Evolutionary conservation across 2,888 invertebrate genomes (phyloP).

Genomic region (Amphipoea oculea): DNA sequence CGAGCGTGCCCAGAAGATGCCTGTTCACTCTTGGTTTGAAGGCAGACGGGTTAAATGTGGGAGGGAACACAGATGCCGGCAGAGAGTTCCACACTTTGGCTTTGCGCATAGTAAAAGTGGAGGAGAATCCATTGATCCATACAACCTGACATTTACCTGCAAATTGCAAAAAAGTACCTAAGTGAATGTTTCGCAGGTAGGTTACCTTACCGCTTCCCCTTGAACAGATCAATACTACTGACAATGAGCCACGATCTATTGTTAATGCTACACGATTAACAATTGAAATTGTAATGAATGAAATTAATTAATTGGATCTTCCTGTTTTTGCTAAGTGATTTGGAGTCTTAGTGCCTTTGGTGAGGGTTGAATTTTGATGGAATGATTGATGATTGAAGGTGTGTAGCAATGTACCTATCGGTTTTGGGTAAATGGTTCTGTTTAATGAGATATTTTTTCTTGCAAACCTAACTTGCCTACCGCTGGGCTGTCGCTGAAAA

Average conservation of each 20-base stretch:
- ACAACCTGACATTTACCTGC: not conserved
- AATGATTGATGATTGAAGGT: not conserved
- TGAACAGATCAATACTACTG: constrained; percentile 33
- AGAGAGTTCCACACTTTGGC: too few relatives aligned
- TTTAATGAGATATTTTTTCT: not conserved
- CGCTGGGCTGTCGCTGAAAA: too few relatives aligned
- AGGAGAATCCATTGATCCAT: too few relatives aligned
- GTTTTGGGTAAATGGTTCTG: not conserved
- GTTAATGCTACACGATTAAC: constrained; percentile 30
- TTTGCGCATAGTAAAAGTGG: too few relatives aligned
- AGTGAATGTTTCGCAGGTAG: too few relatives aligned
- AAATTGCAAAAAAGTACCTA: too few relatives aligned
- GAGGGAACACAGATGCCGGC: too few relatives aligned
- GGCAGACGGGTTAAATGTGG: too few relatives aligned
- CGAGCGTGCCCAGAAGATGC: too few relatives aligned
- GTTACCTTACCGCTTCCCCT: not conserved
- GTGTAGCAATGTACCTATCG: not conserved
- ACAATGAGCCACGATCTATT: constrained; percentile 36
- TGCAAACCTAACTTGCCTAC: not conserved
- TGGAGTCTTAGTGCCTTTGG: not conserved
- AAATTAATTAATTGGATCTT: constrained; percentile 46
- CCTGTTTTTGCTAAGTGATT: not conserved
- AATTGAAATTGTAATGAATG: constrained; percentile 42
- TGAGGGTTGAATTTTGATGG: not conserved
- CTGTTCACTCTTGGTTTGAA: too few relatives aligned